Conservation (phyloP, 2,888 invertebrate species). For the Digitonthophagus gazella region DNA sequence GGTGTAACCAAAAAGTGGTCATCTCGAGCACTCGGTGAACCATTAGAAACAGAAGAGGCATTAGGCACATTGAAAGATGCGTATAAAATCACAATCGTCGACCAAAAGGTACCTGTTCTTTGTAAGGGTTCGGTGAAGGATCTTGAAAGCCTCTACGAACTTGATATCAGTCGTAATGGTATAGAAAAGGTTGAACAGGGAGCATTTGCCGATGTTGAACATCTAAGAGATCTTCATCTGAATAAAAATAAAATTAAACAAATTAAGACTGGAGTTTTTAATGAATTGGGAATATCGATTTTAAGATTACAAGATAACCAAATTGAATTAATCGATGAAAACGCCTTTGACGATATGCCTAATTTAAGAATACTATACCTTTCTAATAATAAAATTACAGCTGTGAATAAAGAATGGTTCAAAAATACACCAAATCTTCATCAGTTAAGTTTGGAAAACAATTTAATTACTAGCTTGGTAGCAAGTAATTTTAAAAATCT, state of each 20-base stretch:
- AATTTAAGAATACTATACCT: slow-evolving; percentile 37
- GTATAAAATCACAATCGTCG: slow-evolving; percentile 8
- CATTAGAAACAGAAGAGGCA: slow-evolving; percentile 1
- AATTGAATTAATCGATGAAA: slow-evolving; percentile 37
- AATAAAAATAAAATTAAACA: slow-evolving; percentile 35
- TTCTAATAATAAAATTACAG: slow-evolving; percentile 38
- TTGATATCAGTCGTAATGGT: slow-evolving; percentile 36
- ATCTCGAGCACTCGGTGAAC: background rate
- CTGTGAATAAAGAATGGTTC: slow-evolving; percentile 39
- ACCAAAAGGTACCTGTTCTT: slow-evolving; percentile 7
- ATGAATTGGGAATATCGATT: slow-evolving; percentile 35
- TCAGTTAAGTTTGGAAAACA: slow-evolving; percentile 38
- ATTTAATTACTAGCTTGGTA: slow-evolving; percentile 36
- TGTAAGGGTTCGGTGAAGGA: slow-evolving; percentile 16
- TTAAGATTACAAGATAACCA: slow-evolving; percentile 37
- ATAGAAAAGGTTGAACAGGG: slow-evolving; percentile 37
- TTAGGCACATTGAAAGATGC: slow-evolving; percentile 1
- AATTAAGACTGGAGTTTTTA: slow-evolving; percentile 38
- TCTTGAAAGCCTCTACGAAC: slow-evolving; percentile 26
- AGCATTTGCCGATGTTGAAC: slow-evolving; percentile 37
- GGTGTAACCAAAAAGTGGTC: slow-evolving; percentile 1
- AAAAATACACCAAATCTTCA: slow-evolving; percentile 36
- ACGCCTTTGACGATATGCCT: slow-evolving; percentile 39
- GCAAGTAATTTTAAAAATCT: slow-evolving; percentile 36
- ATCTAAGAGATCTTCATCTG: slow-evolving; percentile 36